phyloP scores from a whole-genome alignment of 2,797 vertebrate genomes.

The Phataginus tetradactyla region DNA sequence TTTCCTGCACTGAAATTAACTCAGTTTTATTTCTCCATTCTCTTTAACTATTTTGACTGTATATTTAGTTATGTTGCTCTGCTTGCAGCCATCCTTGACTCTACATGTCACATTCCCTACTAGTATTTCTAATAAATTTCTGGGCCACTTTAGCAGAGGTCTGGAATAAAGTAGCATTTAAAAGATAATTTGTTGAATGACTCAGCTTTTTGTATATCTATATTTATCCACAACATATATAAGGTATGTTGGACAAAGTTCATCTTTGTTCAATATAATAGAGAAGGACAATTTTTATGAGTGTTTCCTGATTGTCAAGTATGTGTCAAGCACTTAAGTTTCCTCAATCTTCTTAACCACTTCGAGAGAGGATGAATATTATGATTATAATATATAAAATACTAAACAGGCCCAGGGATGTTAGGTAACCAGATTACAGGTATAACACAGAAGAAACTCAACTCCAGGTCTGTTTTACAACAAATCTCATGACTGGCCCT shows the following conservation, averaged over 20 bases:
- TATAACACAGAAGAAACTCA: slow-evolving; percentile 34
- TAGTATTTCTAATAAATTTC: neutral
- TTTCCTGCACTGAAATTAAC: neutral
- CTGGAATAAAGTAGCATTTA: slow-evolving; percentile 14
- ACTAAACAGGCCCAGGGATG: slow-evolving; percentile 28
- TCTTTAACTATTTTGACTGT: neutral
- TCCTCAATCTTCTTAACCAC: slow-evolving; percentile 41
- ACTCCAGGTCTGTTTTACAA: neutral
- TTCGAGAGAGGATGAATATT: slow-evolving; percentile 30
- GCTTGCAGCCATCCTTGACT: neutral
- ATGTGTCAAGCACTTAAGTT: slow-evolving; percentile 50
- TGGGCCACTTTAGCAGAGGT: neutral
- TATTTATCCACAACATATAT: slow-evolving; percentile 53
- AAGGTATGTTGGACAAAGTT: slow-evolving; percentile 15
- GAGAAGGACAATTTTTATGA: slow-evolving; percentile 34
- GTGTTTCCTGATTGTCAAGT: slow-evolving; percentile 50
- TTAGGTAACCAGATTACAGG: neutral
- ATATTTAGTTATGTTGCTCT: neutral
- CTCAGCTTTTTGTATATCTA: neutral
- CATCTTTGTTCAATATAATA: slow-evolving; percentile 48
- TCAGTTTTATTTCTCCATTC: neutral
- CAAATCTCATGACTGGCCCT: neutral
- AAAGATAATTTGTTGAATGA: slow-evolving; percentile 26
- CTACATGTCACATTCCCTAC: neutral
- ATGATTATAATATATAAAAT: slow-evolving; percentile 41